Evolutionary conservation across 2,113 vertebrate species (phyloP).

Genomic region (Dicrurus megarhynchus): DNA sequence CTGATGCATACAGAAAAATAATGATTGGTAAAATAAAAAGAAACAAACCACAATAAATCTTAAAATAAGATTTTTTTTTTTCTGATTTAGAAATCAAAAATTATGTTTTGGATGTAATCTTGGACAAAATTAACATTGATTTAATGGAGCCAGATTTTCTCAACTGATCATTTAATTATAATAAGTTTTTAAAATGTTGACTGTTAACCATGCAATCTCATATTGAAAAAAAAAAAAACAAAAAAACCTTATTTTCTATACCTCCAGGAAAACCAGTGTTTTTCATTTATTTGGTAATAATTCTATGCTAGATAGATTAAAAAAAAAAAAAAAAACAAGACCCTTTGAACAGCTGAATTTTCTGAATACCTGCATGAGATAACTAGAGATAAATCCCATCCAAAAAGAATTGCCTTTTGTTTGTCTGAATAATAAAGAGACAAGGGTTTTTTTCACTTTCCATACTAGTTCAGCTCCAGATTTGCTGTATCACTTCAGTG

Average conservation of each 20-base stretch:
- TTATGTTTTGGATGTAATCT: neutral
- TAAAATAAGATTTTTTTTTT: neutral
- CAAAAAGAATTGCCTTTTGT: neutral
- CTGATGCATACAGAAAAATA: neutral
- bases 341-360: neutral
- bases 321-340: neutral
- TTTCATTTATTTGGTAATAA: neutral
- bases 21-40: neutral
- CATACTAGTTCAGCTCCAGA: neutral
- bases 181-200: neutral
- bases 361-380: slow-evolving; percentile 42
- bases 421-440: neutral
- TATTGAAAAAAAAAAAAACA: neutral
- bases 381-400: neutral
- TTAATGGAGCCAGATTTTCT: neutral
- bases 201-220: neutral
- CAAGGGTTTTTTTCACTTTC: neutral
- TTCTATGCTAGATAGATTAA: neutral
- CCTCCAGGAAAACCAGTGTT: neutral
- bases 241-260: neutral
- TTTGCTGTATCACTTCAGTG: neutral
- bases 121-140: neutral
- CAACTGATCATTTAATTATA: neutral
- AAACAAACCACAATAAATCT: neutral
- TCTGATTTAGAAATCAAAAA: neutral